Conservation (phyloP, 1,140 invertebrate species). For the Pseudoatta argentina region DNA sequence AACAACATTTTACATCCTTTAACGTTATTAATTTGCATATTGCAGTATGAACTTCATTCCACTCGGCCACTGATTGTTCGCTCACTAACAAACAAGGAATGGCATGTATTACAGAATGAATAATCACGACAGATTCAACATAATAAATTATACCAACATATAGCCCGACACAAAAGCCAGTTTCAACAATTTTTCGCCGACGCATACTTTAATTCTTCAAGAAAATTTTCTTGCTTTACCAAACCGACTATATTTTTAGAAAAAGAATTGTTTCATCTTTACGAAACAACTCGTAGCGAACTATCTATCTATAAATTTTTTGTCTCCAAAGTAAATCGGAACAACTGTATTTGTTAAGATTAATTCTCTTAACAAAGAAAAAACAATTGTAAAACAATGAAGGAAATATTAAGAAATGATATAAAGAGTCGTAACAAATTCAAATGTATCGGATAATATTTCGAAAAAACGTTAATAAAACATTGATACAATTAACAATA, state of each 20-base stretch:
- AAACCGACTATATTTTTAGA: too few relatives aligned
- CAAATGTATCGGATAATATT: too few relatives aligned
- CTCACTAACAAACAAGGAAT: constrained; percentile 33
- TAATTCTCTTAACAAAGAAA: too few relatives aligned
- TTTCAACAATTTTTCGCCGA: constrained; percentile 5
- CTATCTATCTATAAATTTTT: too few relatives aligned
- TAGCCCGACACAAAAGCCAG: background rate
- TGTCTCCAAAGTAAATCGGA: too few relatives aligned
- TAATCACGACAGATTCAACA: constrained; percentile 14
- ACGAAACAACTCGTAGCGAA: too few relatives aligned
- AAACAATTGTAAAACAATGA: too few relatives aligned
- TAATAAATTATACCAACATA: constrained; percentile 30
- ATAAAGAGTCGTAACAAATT: too few relatives aligned
- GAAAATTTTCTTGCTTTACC: background rate
- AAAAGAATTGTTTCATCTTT: too few relatives aligned
- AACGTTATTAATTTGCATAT: constrained; percentile 16
- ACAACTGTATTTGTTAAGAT: too few relatives aligned
- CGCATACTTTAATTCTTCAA: background rate
- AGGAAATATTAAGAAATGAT: too few relatives aligned
- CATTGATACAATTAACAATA: too few relatives aligned
- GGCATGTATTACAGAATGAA: constrained; percentile 34
- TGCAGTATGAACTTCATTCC: constrained; percentile 28
- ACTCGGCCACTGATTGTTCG: background rate
- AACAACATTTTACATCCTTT: background rate
- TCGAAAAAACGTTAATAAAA: background rate